phyloP scores from a whole-genome alignment of 2,797 vertebrate species.

The Pseudocheirus occidentalis region DNA sequence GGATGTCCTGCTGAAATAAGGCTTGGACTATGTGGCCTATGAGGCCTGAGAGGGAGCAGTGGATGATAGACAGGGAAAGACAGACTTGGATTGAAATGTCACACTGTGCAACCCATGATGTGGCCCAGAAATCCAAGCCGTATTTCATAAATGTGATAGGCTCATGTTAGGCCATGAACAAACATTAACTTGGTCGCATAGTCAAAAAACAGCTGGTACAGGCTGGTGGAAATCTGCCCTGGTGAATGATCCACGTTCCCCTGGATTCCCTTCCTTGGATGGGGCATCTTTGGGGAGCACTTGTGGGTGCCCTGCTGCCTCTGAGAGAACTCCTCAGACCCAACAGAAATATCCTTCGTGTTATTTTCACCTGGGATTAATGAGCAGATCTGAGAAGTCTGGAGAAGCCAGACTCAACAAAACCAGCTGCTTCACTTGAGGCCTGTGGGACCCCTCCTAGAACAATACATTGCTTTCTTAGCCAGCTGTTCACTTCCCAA shows the following conservation, averaged over 20 bases:
- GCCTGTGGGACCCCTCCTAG: neutral
- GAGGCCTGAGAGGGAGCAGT: neutral
- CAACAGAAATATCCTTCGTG: neutral
- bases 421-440: neutral
- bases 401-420: neutral
- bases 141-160: neutral
- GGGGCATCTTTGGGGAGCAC: neutral
- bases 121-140: neutral
- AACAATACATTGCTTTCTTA: neutral
- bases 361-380: neutral
- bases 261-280: neutral
- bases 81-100: neutral
- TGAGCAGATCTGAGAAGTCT: neutral
- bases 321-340: neutral
- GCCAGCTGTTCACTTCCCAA: neutral
- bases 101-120: neutral
- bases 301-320: neutral
- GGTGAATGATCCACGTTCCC: neutral
- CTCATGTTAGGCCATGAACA: neutral
- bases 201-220: neutral
- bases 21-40: neutral
- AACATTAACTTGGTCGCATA: neutral
- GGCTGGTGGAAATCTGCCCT: neutral
- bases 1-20: neutral
- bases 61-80: neutral